Base-by-base conservation (phyloP, 2,113 vertebrate species). In the Leptosomus discolor region DNA sequence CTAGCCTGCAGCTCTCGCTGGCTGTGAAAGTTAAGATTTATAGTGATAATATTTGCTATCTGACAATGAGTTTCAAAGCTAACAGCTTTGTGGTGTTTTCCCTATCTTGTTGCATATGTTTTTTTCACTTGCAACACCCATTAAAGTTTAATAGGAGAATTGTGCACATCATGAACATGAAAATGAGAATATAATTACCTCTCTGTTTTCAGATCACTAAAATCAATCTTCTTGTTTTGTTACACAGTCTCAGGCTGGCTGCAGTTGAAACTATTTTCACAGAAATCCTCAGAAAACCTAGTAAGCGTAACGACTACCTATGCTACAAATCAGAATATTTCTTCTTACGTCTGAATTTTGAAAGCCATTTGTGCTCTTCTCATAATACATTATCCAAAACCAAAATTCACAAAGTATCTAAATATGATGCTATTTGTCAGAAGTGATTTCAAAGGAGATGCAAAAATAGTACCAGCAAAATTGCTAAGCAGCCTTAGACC, bases 171-270 rank as follows among this genome's bases (percentile, higher is more conserved):
- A 91, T 92, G 92, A 94, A 95, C 86, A 94, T 3, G 18, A 96
- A 95, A 94, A 97, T 95, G 92, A 95, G 96, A 94, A 94, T 95
- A 96, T 95, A 96, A 97, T 95, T 95, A 94, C 92, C 97, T 73
- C 86, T 94, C 80, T 95, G 91, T 89, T 97, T 88, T 96, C 92
- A 92, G 77, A 94, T 89, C 92, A 82, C 88, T 91, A 92, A 91
- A 92, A 96, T 95, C 73, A 94, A 96, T 97, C 95, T 92, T 93
- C 46, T 85, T 74, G 64, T 86, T 95, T 91, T 94, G 36, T 94
- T 95, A 60, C 80, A 79, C 89, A 87, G 45, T 75, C 77, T 92
- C 86, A 65, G 65, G 22, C 61, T 95, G 84, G 39, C 23, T 93
- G 50, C 50, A 50, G 22, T 58, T 63, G 58, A 85, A 93, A 67